Percentiles rank a stretch among this genome's conserved stretches.
Evolutionary conservation across 2,888 invertebrate genomes (phyloP).

Genomic region (Spicauda simplicius): DNA sequence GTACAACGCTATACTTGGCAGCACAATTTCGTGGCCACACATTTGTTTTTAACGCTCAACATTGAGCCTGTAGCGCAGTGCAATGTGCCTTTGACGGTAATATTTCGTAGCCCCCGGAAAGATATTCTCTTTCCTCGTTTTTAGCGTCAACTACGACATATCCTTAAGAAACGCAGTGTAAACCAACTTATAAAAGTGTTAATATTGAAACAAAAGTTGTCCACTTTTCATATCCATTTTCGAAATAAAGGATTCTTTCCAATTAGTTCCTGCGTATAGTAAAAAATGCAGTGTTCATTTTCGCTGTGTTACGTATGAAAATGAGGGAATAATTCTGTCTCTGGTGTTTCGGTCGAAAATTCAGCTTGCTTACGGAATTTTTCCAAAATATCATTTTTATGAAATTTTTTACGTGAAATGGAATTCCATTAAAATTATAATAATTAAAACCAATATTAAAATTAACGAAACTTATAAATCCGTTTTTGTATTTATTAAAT

Average conservation of each 20-base stretch:
- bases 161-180: not conserved
- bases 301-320: slow-evolving; percentile 8
- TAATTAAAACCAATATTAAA: not conserved
- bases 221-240: slow-evolving; percentile 3
- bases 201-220: not conserved
- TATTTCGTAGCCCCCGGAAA: not conserved
- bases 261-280: not conserved
- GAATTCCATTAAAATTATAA: not conserved
- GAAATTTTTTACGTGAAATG: not conserved
- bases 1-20: too few relatives aligned
- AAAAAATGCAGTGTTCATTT: slow-evolving; percentile 14
- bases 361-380: not conserved
- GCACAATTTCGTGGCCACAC: too few relatives aligned
- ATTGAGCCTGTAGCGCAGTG: too few relatives aligned
- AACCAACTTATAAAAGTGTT: not conserved
- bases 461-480: too few relatives aligned
- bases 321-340: slow-evolving; percentile 5
- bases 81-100: too few relatives aligned
- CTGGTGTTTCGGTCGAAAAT: slow-evolving; percentile 9
- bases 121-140: not conserved
- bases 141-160: not conserved
- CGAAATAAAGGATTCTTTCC: slow-evolving; percentile 8
- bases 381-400: not conserved
- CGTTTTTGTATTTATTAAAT: too few relatives aligned
- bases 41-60: too few relatives aligned